Base-by-base conservation (phyloP, 2,888 invertebrate genomes). In the Nomada ruficornis region DNA sequence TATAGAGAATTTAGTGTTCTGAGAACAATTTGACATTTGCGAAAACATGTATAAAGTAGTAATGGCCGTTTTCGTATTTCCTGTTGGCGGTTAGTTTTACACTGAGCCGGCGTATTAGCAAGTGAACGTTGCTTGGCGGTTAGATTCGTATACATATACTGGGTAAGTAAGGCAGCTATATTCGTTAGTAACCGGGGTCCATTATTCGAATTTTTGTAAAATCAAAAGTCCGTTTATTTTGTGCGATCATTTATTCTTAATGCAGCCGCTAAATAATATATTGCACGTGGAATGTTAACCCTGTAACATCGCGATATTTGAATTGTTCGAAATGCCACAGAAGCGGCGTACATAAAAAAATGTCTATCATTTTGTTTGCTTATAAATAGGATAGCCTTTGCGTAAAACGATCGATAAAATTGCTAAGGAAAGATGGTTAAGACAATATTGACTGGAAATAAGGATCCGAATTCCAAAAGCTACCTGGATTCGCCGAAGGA, bases 51-150 rank as follows among this genome's bases (percentile, higher is more conserved):
- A 36, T 11, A 26, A 13, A 50, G 7, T 36, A 15, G 5, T 42
- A 55, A 83, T 83, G 82, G 83, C 74, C 5, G 74, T 63, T n/a
- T 44, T 67, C 52, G 50, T 36, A 13, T 75, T 82, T 83, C 83
- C 82, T 83, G 82, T 83, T 83, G 71, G 78, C 83, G 83, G 23
- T 55, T 55, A 10, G 20, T 20, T 11, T 55, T 20, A 23, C 81
- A 67, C 42, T 20, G 36, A 74, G 20, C 63, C 70, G 82, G 65
- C 63, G 44, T 72, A 59, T 57, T 44, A 57, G 50, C 50, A 52
- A 15, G n/a, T 23, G 3, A 64, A 9, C 15, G 20, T 18, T 11
- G 1, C 0, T 15, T 57, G 23, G 20, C n/a, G 42, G 63, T 54
- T 60, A 11, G 1, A 18, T 47, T 59, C 42, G n/a, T 36, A 7